phyloP scores from a whole-genome alignment of 1,140 invertebrate species.

The Drosophila parvula region DNA sequence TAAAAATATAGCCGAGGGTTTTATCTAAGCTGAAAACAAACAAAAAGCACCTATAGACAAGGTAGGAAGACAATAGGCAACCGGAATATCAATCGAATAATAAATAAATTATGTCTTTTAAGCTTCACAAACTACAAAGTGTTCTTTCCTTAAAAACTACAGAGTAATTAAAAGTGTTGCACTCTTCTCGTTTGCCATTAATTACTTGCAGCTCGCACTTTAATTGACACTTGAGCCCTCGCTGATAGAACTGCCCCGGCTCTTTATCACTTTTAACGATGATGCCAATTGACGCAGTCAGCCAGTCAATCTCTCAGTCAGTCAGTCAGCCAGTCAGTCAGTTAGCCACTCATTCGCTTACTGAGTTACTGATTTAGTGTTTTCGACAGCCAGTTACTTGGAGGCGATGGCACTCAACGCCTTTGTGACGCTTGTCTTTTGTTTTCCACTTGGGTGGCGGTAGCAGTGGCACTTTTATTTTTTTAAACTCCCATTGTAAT shows the following conservation, averaged over 20 bases:
- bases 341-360: constrained; percentile 15
- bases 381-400: constrained; percentile 34
- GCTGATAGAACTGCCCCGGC: constrained; percentile 33
- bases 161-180: neutral
- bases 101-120: no score
- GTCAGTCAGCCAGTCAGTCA: neutral
- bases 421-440: constrained; percentile 41
- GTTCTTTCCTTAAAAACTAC: neutral
- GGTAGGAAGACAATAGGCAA: neutral
- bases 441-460: constrained; percentile 58
- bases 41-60: neutral
- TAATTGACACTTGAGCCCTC: constrained; percentile 40
- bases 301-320: constrained; percentile 2
- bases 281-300: constrained; percentile 37
- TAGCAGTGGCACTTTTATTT: constrained; percentile 13
- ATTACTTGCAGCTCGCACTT: constrained; percentile 41
- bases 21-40: neutral
- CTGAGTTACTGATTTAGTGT: constrained; percentile 23
- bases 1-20: constrained; percentile 28
- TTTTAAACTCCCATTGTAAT: constrained; percentile 14
- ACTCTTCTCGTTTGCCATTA: constrained; percentile 41
- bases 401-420: constrained; percentile 35
- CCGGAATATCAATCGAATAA: no score
- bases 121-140: neutral
- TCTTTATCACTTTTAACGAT: constrained; percentile 30